A percentile compares a stretch with the other conserved stretches of the same genome.
Evolutionary conservation across 1,140 invertebrate genomes (phyloP).

Genomic region (Oreohelix idahoensis): DNA sequence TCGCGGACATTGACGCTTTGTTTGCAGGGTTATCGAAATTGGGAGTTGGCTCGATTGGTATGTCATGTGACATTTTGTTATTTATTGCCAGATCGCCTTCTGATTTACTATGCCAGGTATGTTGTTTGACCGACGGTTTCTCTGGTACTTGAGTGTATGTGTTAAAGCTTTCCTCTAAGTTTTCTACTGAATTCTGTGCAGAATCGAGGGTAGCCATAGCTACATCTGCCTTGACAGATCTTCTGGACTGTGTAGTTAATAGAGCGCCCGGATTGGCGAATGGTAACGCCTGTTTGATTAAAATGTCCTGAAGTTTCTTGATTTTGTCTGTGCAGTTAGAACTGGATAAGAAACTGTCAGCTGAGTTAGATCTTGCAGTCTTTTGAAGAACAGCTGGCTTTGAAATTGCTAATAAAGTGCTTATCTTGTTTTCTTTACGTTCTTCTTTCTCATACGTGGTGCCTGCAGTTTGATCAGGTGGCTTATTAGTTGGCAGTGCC

Average conservation of each 20-base stretch:
- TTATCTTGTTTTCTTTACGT: not conserved
- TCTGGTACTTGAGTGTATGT: not conserved
- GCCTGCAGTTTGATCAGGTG: not conserved
- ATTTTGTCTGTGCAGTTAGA: conserved; percentile 33
- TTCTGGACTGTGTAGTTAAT: not conserved
- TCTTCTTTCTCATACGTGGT: not conserved
- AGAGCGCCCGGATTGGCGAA: conserved; percentile 29
- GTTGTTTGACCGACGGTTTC: not conserved
- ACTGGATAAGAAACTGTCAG: conserved; percentile 1
- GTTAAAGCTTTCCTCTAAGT: not conserved
- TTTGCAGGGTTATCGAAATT: not conserved
- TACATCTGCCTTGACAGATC: not conserved
- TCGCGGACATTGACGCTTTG: not conserved
- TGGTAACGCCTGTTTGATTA: conserved; percentile 43
- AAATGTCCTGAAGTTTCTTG: conserved; percentile 38
- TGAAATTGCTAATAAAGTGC: not conserved
- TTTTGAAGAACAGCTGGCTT: not conserved
- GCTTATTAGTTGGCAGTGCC: not conserved
- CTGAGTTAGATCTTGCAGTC: not conserved
- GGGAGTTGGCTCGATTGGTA: not conserved
- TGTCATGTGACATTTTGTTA: not conserved
- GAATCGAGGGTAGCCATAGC: not conserved
- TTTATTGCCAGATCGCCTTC: not conserved
- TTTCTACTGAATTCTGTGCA: not conserved
- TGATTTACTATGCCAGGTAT: not conserved